phyloP scores from a whole-genome alignment of 2,797 vertebrate species.

The Pseudochirops corinnae region DNA sequence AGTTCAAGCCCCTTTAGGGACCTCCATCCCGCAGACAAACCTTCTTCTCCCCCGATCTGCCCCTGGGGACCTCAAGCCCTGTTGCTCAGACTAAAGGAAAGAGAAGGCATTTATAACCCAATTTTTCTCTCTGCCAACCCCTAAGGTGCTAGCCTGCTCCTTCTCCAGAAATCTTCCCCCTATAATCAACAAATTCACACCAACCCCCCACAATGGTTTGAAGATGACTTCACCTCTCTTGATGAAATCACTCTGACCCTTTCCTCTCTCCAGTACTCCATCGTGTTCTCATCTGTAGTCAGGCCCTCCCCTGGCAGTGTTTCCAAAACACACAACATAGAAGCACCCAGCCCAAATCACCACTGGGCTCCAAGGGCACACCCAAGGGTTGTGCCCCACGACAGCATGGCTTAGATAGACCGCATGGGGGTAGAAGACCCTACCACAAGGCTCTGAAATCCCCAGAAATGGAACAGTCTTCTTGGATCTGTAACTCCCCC shows the following conservation, averaged over 20 bases:
- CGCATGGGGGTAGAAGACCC: neutral
- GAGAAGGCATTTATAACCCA: neutral
- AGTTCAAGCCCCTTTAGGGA: constrained; percentile 22
- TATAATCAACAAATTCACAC: neutral
- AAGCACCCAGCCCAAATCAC: neutral
- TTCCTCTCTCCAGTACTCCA: neutral
- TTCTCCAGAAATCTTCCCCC: neutral
- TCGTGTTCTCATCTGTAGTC: neutral
- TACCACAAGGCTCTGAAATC: neutral
- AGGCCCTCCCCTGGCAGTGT: neutral
- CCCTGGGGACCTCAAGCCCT: neutral
- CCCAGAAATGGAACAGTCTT: neutral
- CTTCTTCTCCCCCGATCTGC: neutral
- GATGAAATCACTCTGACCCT: constrained; percentile 7
- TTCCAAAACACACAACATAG: neutral
- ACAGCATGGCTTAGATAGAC: neutral
- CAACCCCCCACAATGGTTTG: neutral
- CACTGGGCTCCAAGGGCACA: neutral
- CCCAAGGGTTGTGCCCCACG: accelerated
- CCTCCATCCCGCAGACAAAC: neutral
- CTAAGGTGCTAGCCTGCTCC: neutral
- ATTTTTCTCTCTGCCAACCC: constrained; percentile 6
- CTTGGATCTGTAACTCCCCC: neutral
- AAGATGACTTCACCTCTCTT: neutral
- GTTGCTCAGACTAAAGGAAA: neutral